phyloP scores from a whole-genome alignment of 2,797 vertebrate species.

The Borostomias antarcticus region DNA sequence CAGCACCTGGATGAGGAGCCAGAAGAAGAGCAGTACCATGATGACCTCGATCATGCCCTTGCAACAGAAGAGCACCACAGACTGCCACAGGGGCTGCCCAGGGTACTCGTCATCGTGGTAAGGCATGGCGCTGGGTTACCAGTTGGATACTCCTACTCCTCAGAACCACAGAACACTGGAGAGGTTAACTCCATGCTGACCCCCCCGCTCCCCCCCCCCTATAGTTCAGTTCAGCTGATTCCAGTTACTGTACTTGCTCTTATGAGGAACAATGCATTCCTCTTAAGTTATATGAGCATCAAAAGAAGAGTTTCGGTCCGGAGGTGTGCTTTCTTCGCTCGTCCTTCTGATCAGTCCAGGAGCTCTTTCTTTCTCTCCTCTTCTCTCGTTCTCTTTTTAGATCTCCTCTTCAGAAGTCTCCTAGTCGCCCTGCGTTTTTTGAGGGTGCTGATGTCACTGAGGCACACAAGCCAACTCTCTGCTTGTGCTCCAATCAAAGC shows the following conservation, averaged over 20 bases:
- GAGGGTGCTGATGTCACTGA: slow-evolving; percentile 4
- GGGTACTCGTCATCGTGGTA: slow-evolving; percentile 68
- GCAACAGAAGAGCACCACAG: slow-evolving; percentile 76
- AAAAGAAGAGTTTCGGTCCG: background rate
- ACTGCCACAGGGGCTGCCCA: slow-evolving; percentile 73
- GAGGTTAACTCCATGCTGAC: slow-evolving; percentile 5
- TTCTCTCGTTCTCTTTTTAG: too few relatives aligned
- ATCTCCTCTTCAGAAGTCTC: slow-evolving; percentile 19
- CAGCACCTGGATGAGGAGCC: slow-evolving; percentile 79
- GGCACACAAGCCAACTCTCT: slow-evolving; percentile 26
- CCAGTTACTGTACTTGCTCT: background rate
- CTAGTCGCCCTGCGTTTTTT: slow-evolving; percentile 26
- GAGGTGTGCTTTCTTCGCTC: background rate
- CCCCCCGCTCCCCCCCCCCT: background rate
- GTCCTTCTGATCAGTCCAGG: slow-evolving; percentile 8
- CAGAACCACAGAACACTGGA: slow-evolving; percentile 18
- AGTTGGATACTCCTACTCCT: background rate
- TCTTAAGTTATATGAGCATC: background rate
- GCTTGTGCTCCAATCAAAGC: slow-evolving; percentile 7
- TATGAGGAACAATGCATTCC: background rate
- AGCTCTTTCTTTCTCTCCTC: background rate
- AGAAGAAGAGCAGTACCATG: slow-evolving; percentile 78
- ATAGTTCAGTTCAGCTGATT: background rate
- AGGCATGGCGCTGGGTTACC: slow-evolving; percentile 66
- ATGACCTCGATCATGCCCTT: slow-evolving; percentile 81